Evolutionary conservation across 2,113 vertebrate species (phyloP).

Genomic region (Nycticebus coucang): DNA sequence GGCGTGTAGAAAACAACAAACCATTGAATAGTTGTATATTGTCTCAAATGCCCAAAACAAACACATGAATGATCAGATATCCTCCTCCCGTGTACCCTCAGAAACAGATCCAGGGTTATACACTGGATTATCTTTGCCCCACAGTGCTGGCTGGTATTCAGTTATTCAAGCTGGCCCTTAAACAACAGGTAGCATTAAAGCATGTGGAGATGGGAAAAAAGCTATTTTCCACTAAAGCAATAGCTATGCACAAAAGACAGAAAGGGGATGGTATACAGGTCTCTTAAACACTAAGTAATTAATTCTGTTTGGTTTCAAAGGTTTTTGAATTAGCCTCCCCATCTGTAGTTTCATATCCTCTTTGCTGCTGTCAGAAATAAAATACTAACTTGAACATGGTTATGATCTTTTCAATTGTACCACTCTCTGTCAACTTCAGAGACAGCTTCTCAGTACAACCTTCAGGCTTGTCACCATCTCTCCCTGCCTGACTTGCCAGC

Average conservation of each 20-base stretch:
- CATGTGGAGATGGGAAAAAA: background rate
- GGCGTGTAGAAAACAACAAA: background rate
- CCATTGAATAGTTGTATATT: background rate
- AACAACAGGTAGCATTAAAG: background rate
- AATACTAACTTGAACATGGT: background rate
- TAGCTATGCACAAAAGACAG: background rate
- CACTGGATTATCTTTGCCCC: background rate
- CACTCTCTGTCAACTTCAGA: background rate
- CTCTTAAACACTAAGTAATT: background rate
- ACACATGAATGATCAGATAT: background rate
- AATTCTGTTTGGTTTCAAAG: slow-evolving; percentile 17
- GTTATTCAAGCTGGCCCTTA: background rate
- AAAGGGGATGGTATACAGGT: background rate
- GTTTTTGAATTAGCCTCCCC: background rate
- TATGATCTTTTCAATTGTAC: background rate
- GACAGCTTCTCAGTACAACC: background rate
- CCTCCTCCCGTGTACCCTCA: background rate
- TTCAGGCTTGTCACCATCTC: background rate
- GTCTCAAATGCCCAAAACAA: background rate
- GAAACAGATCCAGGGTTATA: background rate
- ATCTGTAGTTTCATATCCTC: background rate
- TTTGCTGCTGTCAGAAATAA: background rate
- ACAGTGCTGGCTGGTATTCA: background rate
- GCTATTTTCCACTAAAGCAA: background rate
- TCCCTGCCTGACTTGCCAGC: background rate